Base-by-base conservation (phyloP, 2,888 invertebrate genomes). In the Pandemis cinnamomeana region DNA sequence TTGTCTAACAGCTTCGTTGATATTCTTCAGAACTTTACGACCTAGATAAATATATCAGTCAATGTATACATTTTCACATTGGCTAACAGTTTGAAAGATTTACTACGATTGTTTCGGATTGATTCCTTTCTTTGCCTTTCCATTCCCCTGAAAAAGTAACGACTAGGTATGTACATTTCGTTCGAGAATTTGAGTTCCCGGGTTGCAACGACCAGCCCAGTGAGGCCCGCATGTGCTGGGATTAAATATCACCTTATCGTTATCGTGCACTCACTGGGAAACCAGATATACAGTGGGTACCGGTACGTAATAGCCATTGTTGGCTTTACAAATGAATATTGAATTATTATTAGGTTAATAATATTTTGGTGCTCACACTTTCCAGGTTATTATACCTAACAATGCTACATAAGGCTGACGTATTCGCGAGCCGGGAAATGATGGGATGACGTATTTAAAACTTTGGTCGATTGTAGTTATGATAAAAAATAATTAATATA, bases 261-360 rank as follows among this genome's bases (percentile, higher is more conserved):
- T 67, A 67, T 67, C 60, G 67, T 58, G 60, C 71, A 67, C 11
- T 71, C 71, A 51, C 61, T 44, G 42, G 66, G 58, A 67, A 55
- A 71, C 8, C 58, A n/a, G 27, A 67, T 36, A 60, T 15, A 66
- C 15, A 13, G 6, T 27, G 48, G 66, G 13, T 41, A 48, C 36
- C 27, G 66, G 13, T 41, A 48, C 36, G 27, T 7, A 51, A 2
- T 36, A 66, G 36, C 15, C 66, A 53, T 67, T 67, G 53, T 53
- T 41, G 8, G 41, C 36, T 7, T 64, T 13, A 36, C 62, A 20
- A 64, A 64, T 48, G 20, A 44, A 27, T 46, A 11, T 15, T 5
- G 6, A 46, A 63, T 46, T 46, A 5, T 15, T 15, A 53, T 20
- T 20, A 20, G 3, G 15, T 55, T 55, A 55, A 55, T 55, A 15